Evolutionary conservation across 23 tunicate genomes (phyloP).

Genomic region (Styela plicata): DNA sequence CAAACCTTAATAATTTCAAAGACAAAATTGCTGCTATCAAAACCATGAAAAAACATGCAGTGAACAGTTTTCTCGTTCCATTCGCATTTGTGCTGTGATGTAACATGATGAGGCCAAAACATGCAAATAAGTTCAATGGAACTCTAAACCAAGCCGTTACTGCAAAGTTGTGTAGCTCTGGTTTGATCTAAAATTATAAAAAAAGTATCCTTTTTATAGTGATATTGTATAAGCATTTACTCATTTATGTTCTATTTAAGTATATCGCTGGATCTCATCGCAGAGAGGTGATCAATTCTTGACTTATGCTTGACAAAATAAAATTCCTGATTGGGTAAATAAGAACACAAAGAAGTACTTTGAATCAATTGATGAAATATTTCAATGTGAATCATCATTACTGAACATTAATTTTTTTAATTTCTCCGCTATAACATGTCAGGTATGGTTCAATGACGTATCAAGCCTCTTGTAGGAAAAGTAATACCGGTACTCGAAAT

Average conservation of each 20-base stretch:
- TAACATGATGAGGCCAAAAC: conserved; percentile 64
- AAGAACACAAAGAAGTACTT: background rate
- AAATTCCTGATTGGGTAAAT: too few relatives aligned
- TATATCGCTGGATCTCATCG: background rate
- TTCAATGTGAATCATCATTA: too few relatives aligned
- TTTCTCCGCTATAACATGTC: too few relatives aligned
- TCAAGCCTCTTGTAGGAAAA: too few relatives aligned
- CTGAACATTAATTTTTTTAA: too few relatives aligned
- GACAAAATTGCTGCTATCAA: conserved; percentile 40
- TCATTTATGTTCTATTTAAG: background rate
- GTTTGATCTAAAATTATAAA: conserved; percentile 11
- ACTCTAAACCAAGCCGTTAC: conserved; percentile 80
- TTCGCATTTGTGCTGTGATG: conserved; percentile 60
- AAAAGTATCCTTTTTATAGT: background rate
- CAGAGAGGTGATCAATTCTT: background rate
- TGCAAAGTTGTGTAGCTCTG: conserved; percentile 47
- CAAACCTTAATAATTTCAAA: conserved; percentile 15
- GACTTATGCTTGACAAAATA: too few relatives aligned
- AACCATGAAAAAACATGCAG: conserved; percentile 56
- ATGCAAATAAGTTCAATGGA: conserved; percentile 79
- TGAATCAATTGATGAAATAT: background rate
- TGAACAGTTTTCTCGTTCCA: conserved; percentile 81
- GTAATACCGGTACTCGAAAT: too few relatives aligned
- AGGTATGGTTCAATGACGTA: too few relatives aligned
- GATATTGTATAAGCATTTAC: background rate